Evolutionary conservation across 1,140 invertebrate species (phyloP), one percentile per base, ranked within the genome.

Genomic region (Spodoptera litura): DNA sequence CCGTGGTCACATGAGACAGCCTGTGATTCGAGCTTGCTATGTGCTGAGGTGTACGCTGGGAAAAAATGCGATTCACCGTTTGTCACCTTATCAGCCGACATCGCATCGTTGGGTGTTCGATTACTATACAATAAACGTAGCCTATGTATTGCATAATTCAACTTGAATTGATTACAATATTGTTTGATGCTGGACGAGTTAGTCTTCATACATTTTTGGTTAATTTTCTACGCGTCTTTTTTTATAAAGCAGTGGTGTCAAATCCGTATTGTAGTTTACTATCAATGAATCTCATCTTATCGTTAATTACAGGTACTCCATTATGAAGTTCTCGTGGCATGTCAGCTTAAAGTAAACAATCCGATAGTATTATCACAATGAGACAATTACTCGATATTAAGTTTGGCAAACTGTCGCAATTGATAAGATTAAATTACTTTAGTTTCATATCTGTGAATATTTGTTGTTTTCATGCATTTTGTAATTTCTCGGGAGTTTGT

Each of bases 51-150:
- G 56, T 79, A 76, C 64, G 80, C 78, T 86, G 82, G 83, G 84
- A 88, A 88, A 84, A 84, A 85, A 88, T 87, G 84, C 82, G 83
- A 83, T 84, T 81, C 59, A 79, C 58, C 53, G 51, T 62, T 53
- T 75, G 73, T 72, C 61, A 66, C 70, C 56, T 85, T 82, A 74
- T 74, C 80, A 70, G 61, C 61, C 74, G 74, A 68, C 52, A 55
- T 77, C 53, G 53, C 38, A 66, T 38, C 27, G 49, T 27, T 25
- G 4, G 62, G 62, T 77, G 62, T 77, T 35, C 20, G 12, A 68
- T 77, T 68, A 68, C 73, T 13, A 68, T 35, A 68, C 74, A 75
- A 53, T 64, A 75, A 66, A 12, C 62, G 62, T 66, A 64, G n/a
- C 38, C 59, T 20, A 55, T 35, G 25, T 64, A 55, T 76, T 64